Base-by-base conservation (phyloP, 2,113 vertebrate species). In the Stomatorhinus ivindoensis region DNA sequence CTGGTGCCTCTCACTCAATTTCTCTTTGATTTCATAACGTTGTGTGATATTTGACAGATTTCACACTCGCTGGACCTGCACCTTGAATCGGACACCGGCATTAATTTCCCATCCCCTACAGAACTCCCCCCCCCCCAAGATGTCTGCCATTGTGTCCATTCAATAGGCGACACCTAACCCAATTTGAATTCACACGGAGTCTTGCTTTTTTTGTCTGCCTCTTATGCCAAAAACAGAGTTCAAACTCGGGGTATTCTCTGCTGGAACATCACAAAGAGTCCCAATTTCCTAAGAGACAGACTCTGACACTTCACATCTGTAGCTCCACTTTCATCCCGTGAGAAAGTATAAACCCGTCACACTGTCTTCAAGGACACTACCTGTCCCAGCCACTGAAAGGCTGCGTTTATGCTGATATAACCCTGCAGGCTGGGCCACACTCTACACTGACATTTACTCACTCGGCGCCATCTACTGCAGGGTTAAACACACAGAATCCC, bases 1-100 rank as follows among this genome's bases (percentile, higher is more conserved):
- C 58, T 65, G 13, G 48, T 13, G 90, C 91, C 89, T 86, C 61
- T 21, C 51, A 39, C 61, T 88, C 15, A n/a, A 50, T 88, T 31
- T 35, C 87, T 11, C 50, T 58, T 89, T 92, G 92, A 93, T 95
- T 94, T 93, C 85, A 94, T 93, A 95, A 95, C 86, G 93, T 89
- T 2, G 83, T 92, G 94, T 93, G 94, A 95, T 87, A 88, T 73
- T 44, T 83, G 44, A 89, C 86, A 86, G 86, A 44, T 76, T 69
- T 82, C 27, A 91, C 51, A 53, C 82, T 82, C 80, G 88, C 80
- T 42, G 90, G 89, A 89, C 87, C 31, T 19, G 65, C 80, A 76
- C 27, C 85, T 89, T 2, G 9, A 88, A 44, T 8, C 13, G 46
- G 89, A 31, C n/a, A 24, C 31, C 17, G 11, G 51, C 19, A 48